Percentiles rank a stretch among this genome's conserved stretches.
Evolutionary conservation across 2,797 vertebrate genomes (phyloP).

Genomic region (Micromesistius poutassou): DNA sequence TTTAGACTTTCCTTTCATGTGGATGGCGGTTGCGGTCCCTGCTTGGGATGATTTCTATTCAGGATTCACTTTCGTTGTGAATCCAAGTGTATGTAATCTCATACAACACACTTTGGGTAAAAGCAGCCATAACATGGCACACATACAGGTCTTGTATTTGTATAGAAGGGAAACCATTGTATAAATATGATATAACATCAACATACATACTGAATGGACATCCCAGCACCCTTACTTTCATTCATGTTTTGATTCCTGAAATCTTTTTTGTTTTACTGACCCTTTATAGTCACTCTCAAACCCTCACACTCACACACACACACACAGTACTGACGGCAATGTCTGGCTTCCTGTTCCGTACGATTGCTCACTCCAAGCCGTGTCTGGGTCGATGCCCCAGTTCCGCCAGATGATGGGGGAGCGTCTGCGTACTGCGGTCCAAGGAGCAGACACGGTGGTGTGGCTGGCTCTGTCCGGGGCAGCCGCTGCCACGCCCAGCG

Average conservation of each 20-base stretch:
- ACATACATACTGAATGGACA: background rate
- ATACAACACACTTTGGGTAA: background rate
- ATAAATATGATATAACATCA: background rate
- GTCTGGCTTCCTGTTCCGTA: background rate
- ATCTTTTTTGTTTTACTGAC: no score
- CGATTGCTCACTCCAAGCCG: conserved; percentile 43
- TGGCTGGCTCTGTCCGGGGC: conserved; percentile 68
- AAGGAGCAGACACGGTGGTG: conserved; percentile 69
- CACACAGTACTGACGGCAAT: background rate
- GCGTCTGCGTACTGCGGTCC: conserved; percentile 61
- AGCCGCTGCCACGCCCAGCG: conserved; percentile 52
- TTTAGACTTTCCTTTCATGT: background rate
- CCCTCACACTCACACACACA: background rate
- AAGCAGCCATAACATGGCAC: background rate
- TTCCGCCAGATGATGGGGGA: conserved; percentile 71
- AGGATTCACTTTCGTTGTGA: background rate
- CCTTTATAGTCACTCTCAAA: no score
- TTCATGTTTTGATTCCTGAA: background rate
- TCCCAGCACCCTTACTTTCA: background rate
- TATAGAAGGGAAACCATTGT: background rate
- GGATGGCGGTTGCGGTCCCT: background rate
- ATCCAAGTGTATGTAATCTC: background rate
- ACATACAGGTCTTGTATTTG: background rate
- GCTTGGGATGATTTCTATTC: background rate
- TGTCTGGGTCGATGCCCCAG: conserved; percentile 69